Percentiles rank a stretch among this genome's conserved stretches.
These are phyloP conservation scores for Drosophila miranda DNA, from an alignment of 1,140 invertebrate genomes.

Conservation along the genomic window DNA sequence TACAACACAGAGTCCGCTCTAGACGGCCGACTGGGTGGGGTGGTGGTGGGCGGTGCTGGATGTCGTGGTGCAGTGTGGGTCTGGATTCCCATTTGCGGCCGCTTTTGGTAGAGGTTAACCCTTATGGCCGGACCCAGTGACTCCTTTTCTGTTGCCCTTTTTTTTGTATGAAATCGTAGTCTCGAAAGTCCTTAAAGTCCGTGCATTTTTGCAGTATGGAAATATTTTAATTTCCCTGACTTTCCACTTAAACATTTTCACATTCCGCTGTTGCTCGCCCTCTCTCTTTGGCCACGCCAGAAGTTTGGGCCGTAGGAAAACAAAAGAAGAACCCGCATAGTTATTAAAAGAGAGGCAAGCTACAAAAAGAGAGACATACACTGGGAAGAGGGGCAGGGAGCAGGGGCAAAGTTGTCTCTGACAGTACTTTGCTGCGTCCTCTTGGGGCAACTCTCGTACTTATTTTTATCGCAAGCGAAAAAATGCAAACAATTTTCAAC, in stretches of 20 bases:
- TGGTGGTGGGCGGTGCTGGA: not conserved
- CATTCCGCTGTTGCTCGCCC: not conserved
- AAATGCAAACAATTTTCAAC: conserved; percentile 61
- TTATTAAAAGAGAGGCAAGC: conserved; percentile 29
- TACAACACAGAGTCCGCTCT: conserved; percentile 17
- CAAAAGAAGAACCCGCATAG: conserved; percentile 43
- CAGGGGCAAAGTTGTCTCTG: conserved; percentile 38
- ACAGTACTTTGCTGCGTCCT: conserved; percentile 1
- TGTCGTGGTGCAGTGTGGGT: not conserved
- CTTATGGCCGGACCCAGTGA: conserved; percentile 30
- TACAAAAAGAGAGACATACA: conserved; percentile 3
- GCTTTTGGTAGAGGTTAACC: conserved; percentile 25
- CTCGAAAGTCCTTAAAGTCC: conserved; percentile 12
- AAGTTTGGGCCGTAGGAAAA: conserved; percentile 35
- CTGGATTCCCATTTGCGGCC: conserved; percentile 27
- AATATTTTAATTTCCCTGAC: conserved; percentile 37
- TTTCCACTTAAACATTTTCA: conserved; percentile 42
- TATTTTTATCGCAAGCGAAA: conserved; percentile 31
- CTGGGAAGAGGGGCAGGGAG: too few species aligned
- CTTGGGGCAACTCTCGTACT: conserved; percentile 15
- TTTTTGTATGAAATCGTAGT: not conserved
- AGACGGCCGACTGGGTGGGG: too few species aligned
- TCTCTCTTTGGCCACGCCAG: conserved; percentile 10
- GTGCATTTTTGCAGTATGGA: conserved; percentile 9
- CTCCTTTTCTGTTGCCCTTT: not conserved